Evolutionary conservation across 1,140 invertebrate species (phyloP), one percentile per base, ranked within the genome.

Genomic region (Scaptomyza hsui): DNA sequence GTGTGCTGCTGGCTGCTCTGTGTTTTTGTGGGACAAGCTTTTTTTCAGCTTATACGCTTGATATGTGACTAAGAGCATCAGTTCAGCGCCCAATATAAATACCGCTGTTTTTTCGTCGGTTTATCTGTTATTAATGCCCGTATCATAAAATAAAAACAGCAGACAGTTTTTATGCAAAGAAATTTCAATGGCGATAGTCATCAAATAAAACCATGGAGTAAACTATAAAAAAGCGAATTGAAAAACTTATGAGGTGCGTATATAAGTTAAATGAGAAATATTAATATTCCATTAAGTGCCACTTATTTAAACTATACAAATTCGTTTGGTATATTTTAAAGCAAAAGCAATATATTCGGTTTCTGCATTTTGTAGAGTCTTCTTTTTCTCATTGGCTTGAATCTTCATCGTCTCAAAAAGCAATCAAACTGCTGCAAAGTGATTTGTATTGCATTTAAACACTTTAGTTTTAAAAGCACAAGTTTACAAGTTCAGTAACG

Each of bases 51-150:
- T 51, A 16, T n/a, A 13, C n/a, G 26, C 12, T 13, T 37, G 45
- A 12, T 15, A 24, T 55, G 53, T 49, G 62, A 51, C 45, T 44
- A 13, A 32, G 71, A 24, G 47, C 41, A 59, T 18, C 53, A 32
- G 41, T 5, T 13, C 26, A 47, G 13, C 32, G 21, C 26, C 51
- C 29, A 47, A 62, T 53, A 64, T 48, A 65, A 77, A 73, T 78
- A 42, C 70, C 59, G 12, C 39, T 59, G 60, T 79, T 82, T 80
- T 80, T 81, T 45, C 67, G 35, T 32, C 69, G 64, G 59, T 51
- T 77, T 75, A 82, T 82, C 78, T 56, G 78, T 82, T 80, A 81
- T 72, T 81, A 78, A 80, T 80, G 69, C 69, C 44, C 15, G 26
- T 47, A 12, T 5, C 47, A 37, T 26, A 47, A 69, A 75, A 13